Conservation (phyloP, 2,888 invertebrate species). For the Tupiocoris notatus region DNA sequence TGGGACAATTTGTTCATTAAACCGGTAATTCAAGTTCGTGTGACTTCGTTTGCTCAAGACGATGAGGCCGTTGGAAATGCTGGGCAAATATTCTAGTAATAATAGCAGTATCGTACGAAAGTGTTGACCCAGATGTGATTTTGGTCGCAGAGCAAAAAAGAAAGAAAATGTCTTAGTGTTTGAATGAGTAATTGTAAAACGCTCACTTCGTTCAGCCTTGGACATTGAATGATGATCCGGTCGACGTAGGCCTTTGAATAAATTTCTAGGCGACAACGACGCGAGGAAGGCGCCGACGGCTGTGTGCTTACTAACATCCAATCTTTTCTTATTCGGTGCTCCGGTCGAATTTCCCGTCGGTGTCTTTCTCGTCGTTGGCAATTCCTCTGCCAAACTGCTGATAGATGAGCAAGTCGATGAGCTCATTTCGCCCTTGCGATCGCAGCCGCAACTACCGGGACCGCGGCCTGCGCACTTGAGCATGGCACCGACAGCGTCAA, state of each 20-base stretch:
- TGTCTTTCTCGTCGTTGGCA: constrained; percentile 1
- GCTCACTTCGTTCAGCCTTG: constrained; percentile 73
- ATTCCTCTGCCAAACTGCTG: constrained; percentile 39
- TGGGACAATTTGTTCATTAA: neutral
- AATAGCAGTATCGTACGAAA: too few species aligned
- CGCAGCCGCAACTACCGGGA: constrained; percentile 37
- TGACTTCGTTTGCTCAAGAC: too few species aligned
- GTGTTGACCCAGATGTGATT: too few species aligned
- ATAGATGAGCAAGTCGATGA: constrained; percentile 36
- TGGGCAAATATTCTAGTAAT: too few species aligned
- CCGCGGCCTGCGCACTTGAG: constrained; percentile 39
- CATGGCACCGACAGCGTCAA: constrained; percentile 17
- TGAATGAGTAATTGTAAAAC: too few species aligned
- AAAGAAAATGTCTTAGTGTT: too few species aligned
- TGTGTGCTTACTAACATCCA: constrained; percentile 49
- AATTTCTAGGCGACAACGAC: constrained; percentile 61
- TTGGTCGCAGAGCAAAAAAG: too few species aligned
- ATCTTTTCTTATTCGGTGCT: constrained; percentile 43
- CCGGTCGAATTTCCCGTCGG: neutral
- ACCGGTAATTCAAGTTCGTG: too few species aligned
- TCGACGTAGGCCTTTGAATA: constrained; percentile 66
- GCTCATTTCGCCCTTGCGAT: constrained; percentile 35
- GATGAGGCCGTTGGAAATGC: too few species aligned
- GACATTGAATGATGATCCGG: constrained; percentile 65
- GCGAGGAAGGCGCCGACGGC: constrained; percentile 56